Evolutionary conservation across 2,888 invertebrate species (phyloP), one percentile per base, ranked within the genome.

Genomic region (Antheraea yamamai): DNA sequence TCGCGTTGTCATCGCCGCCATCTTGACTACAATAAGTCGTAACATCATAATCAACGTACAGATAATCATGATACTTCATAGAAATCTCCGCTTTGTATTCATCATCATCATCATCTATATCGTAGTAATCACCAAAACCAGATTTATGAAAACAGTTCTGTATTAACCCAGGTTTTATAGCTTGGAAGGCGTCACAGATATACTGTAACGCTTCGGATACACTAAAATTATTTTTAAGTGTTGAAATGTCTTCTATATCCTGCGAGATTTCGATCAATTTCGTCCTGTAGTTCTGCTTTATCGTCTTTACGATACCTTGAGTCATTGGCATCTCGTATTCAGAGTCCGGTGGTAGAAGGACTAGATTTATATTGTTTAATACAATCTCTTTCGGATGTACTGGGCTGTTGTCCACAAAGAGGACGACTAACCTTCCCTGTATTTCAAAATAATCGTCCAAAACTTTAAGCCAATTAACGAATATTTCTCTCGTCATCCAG

Each of bases 341-440:
- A 3, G 66, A 72, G 26, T 76, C 72, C 7, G 74, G 72, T 26
- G 72, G 72, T 30, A 76, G 14, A n/a, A 73, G 30, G 0, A 75
- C 75, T 7, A 83, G 72, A 68, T 79, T 80, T n/a, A 83, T 78
- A 73, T 80, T 81, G 58, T 75, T 76, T 35, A 78, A 75, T 39
- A 73, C 72, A 52, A 76, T 73, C 52, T 76, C 77, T 74, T 79
- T 74, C 71, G 81, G 79, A 77, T 84, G 84, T 52, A 81, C 80
- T n/a, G 82, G 76, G 75, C 83, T 83, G 64, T 81, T 81, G 73
- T 85, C 83, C 8, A 85, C 75, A 52, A 85, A 76, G 7, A 85
- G 78, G n/a, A 83, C 47, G n/a, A 83, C 79, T 73, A 82, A 80
- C 73, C 82, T 74, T 12, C 80, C 79, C 73, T 82, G 77, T 71